phyloP scores from a whole-genome alignment of 2,888 invertebrate species.

The Idaea aversata region DNA sequence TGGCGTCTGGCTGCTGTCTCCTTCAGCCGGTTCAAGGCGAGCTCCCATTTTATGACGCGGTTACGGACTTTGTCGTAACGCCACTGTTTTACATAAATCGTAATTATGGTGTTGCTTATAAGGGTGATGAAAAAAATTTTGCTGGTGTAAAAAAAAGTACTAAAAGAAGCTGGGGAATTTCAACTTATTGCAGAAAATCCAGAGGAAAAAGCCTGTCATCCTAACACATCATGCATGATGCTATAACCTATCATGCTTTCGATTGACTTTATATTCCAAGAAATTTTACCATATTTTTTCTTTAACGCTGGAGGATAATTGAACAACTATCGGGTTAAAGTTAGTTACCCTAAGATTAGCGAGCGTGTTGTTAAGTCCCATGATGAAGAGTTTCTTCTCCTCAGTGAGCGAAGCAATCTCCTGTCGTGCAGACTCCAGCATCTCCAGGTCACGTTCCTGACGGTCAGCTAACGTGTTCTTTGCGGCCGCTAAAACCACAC shows the following conservation, averaged over 20 bases:
- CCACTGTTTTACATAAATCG: conserved; percentile 48
- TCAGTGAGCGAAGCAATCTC: conserved; percentile 82
- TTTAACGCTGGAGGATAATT: neutral
- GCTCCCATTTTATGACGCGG: conserved; percentile 82
- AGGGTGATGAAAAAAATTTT: too few relatives aligned
- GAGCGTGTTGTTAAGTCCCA: conserved; percentile 83
- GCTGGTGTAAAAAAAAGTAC: too few relatives aligned
- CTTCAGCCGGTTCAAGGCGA: conserved; percentile 80
- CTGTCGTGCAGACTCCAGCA: conserved; percentile 78
- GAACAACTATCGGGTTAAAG: neutral
- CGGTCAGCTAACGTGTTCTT: conserved; percentile 77
- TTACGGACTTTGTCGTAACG: conserved; percentile 81
- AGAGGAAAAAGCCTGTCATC: too few relatives aligned
- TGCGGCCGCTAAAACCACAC: conserved; percentile 68
- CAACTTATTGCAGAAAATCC: too few relatives aligned
- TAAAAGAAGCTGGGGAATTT: too few relatives aligned
- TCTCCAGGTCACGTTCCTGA: conserved; percentile 78
- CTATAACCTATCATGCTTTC: too few relatives aligned
- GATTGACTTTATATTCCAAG: neutral
- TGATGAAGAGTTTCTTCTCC: conserved; percentile 81
- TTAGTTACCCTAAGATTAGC: conserved; percentile 72
- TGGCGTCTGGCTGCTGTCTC: conserved; percentile 76
- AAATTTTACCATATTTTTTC: neutral
- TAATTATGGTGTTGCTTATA: too few relatives aligned
- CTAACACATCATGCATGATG: too few relatives aligned